phyloP scores from a whole-genome alignment of 1,140 invertebrate genomes.

The Lethocerus indicus region DNA sequence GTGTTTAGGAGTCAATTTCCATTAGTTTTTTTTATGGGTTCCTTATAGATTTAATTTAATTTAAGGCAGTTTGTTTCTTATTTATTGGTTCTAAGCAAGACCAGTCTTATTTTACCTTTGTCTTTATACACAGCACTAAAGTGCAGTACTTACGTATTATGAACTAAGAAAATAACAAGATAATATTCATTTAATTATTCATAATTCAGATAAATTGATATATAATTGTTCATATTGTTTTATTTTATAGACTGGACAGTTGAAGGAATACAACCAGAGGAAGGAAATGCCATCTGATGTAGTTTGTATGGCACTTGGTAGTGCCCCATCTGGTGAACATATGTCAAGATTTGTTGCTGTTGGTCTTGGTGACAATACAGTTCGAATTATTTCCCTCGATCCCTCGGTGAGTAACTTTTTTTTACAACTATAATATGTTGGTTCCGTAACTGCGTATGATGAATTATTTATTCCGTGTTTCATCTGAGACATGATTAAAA shows the following conservation, averaged over 20 bases:
- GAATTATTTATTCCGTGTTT: too few species aligned
- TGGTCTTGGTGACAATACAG: constrained; percentile 90
- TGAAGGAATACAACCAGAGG: constrained; percentile 95
- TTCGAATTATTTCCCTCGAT: constrained; percentile 93
- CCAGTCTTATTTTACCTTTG: too few species aligned
- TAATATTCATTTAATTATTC: not conserved
- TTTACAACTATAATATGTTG: not conserved
- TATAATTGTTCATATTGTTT: not conserved
- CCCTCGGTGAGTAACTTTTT: constrained; percentile 46
- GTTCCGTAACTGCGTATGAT: too few species aligned
- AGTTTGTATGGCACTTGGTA: constrained; percentile 94
- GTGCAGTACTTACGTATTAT: not conserved
- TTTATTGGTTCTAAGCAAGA: too few species aligned
- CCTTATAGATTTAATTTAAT: too few species aligned
- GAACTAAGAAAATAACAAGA: not conserved
- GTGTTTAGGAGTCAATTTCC: too few species aligned
- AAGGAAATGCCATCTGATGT: constrained; percentile 95
- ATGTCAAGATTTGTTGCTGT: constrained; percentile 93
- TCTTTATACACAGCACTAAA: too few species aligned
- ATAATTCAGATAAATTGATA: not conserved
- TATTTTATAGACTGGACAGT: constrained; percentile 64
- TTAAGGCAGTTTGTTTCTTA: too few species aligned
- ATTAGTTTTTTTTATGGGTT: too few species aligned
- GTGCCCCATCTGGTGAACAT: constrained; percentile 88
- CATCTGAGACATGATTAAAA: too few species aligned